Base-by-base conservation (phyloP, 2,113 vertebrate species). In the Mus pahari region DNA sequence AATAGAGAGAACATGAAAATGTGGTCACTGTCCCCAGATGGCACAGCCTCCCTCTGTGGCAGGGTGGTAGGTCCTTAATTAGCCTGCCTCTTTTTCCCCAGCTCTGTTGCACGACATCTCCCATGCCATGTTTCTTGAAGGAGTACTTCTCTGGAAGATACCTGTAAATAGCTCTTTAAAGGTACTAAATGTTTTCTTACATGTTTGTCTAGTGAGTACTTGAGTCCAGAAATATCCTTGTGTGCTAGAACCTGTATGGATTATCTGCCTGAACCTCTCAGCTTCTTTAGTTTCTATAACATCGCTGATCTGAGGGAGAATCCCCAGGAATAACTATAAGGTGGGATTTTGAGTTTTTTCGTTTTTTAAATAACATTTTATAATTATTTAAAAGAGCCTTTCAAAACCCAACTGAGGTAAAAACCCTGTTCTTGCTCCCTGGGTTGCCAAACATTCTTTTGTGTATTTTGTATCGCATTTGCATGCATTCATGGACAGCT, bases 391-490 rank as follows among this genome's bases (percentile, higher is more conserved):
- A 92, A 78, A 87, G 53, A 81, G 33, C 60, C 55, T 91, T 97
- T 97, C 66, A 48, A 55, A 89, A 81, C 0, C 19, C 94, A 87
- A 66, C 91, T 75, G 73, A 97, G 90, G 91, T 97, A 33, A 68
- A 66, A 81, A 92, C 8, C 12, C 86, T 91, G 55, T 60, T 42
- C 74, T 92, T 95, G 45, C 96, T 97, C 96, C 93, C 66, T 91
- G 83, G 89, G 93, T 95, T 97, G 82, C 92, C n/a, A 96, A 83
- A 97, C 92, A 97, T 75, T 77, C 71, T 70, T 95, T 24, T 95
- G n/a, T 19, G 62, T 73, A 81, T 86, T 42, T 94, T 45, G 60
- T 22, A 93, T 94, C 31, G 70, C 22, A 90, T 91, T 70, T 92
- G 53, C 92, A 55, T 79, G 73, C 94, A 89, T 97, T 96, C 94